Evolutionary conservation across 2,797 vertebrate species (phyloP).

Genomic region (Semotilus atromaculatus): DNA sequence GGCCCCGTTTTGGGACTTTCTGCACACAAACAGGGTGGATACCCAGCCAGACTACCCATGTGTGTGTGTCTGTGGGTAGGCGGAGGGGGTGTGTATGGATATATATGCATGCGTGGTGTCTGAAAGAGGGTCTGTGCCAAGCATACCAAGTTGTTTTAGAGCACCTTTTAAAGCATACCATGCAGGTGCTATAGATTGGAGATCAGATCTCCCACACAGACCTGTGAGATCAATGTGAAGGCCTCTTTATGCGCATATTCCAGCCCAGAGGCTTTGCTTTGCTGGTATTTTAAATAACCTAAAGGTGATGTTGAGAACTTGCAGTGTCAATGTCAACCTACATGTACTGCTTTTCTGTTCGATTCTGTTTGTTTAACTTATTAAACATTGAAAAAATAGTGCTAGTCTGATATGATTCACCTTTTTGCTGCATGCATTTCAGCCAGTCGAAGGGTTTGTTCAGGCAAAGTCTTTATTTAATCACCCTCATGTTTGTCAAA

Average conservation of each 20-base stretch:
- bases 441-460: neutral
- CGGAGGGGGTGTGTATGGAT: slow-evolving; percentile 25
- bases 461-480: neutral
- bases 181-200: slow-evolving; percentile 68
- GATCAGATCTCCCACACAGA: slow-evolving; percentile 56
- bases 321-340: neutral
- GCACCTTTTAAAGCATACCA: slow-evolving; percentile 61
- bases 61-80: slow-evolving; percentile 63
- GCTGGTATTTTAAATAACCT: slow-evolving; percentile 7
- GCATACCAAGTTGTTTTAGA: slow-evolving; percentile 68
- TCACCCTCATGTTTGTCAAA: neutral
- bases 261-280: neutral
- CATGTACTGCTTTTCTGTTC: neutral
- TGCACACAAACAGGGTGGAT: slow-evolving; percentile 66
- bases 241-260: slow-evolving; percentile 8
- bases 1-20: slow-evolving; percentile 71
- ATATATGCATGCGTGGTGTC: slow-evolving; percentile 65
- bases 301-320: slow-evolving; percentile 20
- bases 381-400: neutral
- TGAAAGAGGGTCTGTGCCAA: slow-evolving; percentile 58
- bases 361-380: slow-evolving; percentile 4
- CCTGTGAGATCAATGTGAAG: slow-evolving; percentile 34
- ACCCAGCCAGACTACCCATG: slow-evolving; percentile 65
- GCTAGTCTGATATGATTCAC: neutral
- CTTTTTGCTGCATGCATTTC: neutral